These are phyloP conservation scores for Psittacara wagleri DNA, from an alignment of 2,113 vertebrate species.

Conservation along the genomic window DNA sequence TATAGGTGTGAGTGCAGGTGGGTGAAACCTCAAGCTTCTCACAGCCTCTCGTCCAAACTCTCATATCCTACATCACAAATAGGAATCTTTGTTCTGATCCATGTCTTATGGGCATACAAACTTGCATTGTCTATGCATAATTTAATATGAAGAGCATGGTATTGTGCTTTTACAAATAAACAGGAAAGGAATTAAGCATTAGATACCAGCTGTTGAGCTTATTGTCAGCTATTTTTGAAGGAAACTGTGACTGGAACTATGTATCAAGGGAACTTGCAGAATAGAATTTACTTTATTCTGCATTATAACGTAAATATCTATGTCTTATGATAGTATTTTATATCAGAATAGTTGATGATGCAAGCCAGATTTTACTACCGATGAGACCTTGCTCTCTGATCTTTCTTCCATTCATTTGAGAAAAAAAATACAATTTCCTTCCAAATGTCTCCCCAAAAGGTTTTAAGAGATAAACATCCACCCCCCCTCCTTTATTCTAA, in stretches of 20 bases:
- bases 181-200: background rate
- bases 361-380: background rate
- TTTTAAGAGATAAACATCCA: conserved; percentile 16
- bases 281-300: background rate
- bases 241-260: background rate
- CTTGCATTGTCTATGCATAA: background rate
- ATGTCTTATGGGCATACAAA: background rate
- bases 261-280: background rate
- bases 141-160: background rate
- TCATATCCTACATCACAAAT: too few species aligned
- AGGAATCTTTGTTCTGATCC: background rate
- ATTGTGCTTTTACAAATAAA: background rate
- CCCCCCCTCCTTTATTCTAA: conserved; percentile 23
- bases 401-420: conserved; percentile 9
- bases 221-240: background rate
- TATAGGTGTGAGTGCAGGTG: background rate
- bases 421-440: background rate
- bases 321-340: background rate
- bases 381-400: conserved; percentile 25
- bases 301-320: background rate
- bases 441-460: conserved; percentile 27
- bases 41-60: background rate
- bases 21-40: background rate
- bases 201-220: background rate
- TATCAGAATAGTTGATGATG: conserved; percentile 13